A percentile compares a stretch with the other conserved stretches of the same genome.
These are phyloP conservation scores for Amphimallon solstitiale DNA, from an alignment of 2,888 invertebrate species.

Conservation along the genomic window DNA sequence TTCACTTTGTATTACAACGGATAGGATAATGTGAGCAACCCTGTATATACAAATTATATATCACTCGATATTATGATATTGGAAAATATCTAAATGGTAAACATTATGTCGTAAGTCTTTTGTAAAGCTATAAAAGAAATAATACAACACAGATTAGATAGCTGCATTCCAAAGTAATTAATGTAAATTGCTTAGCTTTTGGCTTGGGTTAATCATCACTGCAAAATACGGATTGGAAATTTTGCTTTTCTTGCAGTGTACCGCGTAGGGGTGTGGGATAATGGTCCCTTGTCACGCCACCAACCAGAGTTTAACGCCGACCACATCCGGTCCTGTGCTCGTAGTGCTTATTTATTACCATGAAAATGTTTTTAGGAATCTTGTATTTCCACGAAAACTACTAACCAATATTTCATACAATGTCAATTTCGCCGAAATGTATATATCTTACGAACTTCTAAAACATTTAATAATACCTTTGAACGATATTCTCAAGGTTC, in stretches of 20 bases:
- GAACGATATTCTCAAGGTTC: too few species aligned
- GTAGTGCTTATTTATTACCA: slow-evolving; percentile 46
- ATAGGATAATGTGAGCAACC: too few species aligned
- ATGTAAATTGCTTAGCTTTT: slow-evolving; percentile 4
- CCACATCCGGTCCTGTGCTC: slow-evolving; percentile 52
- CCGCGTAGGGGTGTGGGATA: slow-evolving; percentile 45
- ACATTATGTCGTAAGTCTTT: background rate
- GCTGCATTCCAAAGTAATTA: background rate
- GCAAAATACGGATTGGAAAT: slow-evolving; percentile 44
- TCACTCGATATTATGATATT: too few species aligned
- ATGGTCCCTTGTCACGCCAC: slow-evolving; percentile 57
- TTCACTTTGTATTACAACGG: too few species aligned
- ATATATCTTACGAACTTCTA: too few species aligned
- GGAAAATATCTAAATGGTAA: too few species aligned
- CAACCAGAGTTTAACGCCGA: slow-evolving; percentile 53
- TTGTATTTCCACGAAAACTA: background rate
- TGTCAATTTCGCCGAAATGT: too few species aligned
- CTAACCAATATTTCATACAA: background rate
- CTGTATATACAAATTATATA: too few species aligned
- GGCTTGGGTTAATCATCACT: slow-evolving; percentile 9
- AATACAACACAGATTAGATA: background rate
- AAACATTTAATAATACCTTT: too few species aligned
- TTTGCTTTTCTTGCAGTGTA: slow-evolving; percentile 55
- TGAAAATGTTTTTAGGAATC: background rate
- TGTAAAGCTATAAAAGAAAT: background rate